phyloP scores from a whole-genome alignment of 1,140 invertebrate genomes.

The Heliconius hewitsoni region DNA sequence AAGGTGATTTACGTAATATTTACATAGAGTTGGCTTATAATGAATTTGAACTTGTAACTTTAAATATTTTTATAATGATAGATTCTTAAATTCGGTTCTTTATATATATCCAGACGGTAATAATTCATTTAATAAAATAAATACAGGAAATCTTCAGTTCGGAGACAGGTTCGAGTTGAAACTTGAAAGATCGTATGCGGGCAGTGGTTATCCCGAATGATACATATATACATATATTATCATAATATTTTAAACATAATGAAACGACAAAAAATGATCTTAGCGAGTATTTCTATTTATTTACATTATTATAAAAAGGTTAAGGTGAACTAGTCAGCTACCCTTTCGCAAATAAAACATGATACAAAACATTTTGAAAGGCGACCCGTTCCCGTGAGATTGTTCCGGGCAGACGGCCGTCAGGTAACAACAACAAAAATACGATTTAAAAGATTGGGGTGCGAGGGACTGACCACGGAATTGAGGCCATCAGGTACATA shows the following conservation, averaged over 20 bases:
- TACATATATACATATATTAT: background rate
- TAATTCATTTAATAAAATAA: constrained; percentile 34
- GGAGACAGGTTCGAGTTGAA: constrained; percentile 24
- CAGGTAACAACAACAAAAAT: constrained; percentile 55
- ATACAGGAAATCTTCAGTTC: constrained; percentile 27
- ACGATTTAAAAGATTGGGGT: constrained; percentile 56
- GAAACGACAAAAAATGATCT: background rate
- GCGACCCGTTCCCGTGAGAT: constrained; percentile 67
- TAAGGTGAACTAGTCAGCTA: constrained; percentile 29
- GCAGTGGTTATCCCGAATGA: constrained; percentile 6
- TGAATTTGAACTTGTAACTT: background rate
- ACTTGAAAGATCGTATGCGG: constrained; percentile 27
- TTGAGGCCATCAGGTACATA: constrained; percentile 61
- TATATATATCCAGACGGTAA: constrained; percentile 25
- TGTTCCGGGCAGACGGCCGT: constrained; percentile 47
- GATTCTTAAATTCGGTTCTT: constrained; percentile 8
- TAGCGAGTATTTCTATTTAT: background rate
- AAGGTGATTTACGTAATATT: background rate
- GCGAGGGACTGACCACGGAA: constrained; percentile 54
- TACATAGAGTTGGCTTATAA: no score
- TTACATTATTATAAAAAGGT: constrained; percentile 3
- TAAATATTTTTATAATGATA: background rate
- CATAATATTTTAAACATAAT: background rate
- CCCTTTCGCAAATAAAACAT: constrained; percentile 34
- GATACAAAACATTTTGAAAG: constrained; percentile 27